A percentile compares a stretch with the other conserved stretches of the same genome.
phyloP scores from a whole-genome alignment of 1,140 invertebrate genomes.

The Scaptomyza hsui region DNA sequence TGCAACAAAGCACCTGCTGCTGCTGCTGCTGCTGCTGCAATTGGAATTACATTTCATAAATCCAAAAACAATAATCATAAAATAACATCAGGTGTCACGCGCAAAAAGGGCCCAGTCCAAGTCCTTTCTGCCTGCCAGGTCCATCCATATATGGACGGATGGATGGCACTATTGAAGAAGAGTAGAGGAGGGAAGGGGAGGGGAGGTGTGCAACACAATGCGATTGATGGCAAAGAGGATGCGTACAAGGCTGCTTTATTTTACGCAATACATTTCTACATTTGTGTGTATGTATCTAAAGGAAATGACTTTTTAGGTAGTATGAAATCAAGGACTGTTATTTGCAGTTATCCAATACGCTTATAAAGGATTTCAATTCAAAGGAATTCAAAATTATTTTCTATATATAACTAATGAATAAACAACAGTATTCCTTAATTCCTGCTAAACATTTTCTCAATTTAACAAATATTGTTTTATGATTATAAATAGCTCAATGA shows the following conservation, averaged over 20 bases:
- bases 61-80: constrained; percentile 81
- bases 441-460: too few species aligned
- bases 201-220: neutral
- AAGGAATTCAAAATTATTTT: too few species aligned
- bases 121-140: constrained; percentile 19
- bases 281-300: neutral
- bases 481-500: too few species aligned
- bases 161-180: neutral
- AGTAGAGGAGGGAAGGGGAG: too few species aligned
- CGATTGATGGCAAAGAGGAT: constrained; percentile 23
- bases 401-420: too few species aligned
- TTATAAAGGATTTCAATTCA: neutral
- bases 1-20: constrained; percentile 48
- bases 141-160: constrained; percentile 3
- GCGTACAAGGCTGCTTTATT: neutral
- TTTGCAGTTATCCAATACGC: neutral
- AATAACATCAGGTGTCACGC: constrained; percentile 82
- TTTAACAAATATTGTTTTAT: too few species aligned
- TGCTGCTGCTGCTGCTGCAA: constrained; percentile 42
- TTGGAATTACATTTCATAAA: constrained; percentile 79
- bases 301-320: neutral
- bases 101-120: constrained; percentile 33
- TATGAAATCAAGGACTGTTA: neutral
- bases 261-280: too few species aligned
- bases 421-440: too few species aligned